These are phyloP conservation scores for Philopotamus ludificatus DNA, from an alignment of 1,140 invertebrate genomes.

Conservation along the genomic window DNA sequence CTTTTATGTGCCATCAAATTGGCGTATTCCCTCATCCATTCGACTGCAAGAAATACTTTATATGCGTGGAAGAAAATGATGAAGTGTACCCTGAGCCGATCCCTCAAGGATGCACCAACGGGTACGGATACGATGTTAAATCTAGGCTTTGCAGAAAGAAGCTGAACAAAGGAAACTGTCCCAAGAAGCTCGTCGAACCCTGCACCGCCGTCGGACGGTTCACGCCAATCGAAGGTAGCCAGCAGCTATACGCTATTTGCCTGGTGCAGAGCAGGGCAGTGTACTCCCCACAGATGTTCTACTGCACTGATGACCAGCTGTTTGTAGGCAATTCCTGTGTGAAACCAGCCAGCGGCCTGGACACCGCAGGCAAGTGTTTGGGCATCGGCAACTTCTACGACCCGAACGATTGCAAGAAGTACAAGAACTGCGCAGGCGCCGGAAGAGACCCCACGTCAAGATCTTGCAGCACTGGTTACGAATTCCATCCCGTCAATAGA, in stretches of 20 bases:
- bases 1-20: not conserved
- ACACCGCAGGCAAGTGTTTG: not conserved
- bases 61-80: not conserved
- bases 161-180: not conserved
- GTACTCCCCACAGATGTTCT: not conserved
- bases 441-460: constrained; percentile 13
- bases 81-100: not conserved
- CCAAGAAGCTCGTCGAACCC: not conserved
- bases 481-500: too few relatives aligned
- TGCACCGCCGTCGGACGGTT: not conserved
- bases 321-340: not conserved
- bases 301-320: not conserved
- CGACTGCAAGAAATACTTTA: not conserved
- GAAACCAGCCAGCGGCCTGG: not conserved
- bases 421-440: constrained; percentile 48
- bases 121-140: not conserved
- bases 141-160: not conserved
- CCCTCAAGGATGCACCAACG: not conserved
- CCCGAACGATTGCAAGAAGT: too few relatives aligned
- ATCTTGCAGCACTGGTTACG: not conserved
- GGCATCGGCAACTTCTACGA: constrained; percentile 44
- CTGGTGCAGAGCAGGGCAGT: not conserved
- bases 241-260: not conserved
- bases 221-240: not conserved
- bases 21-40: not conserved